These are phyloP conservation scores for Eumeta japonica DNA, from an alignment of 1,140 invertebrate species.

Conservation along the genomic window DNA sequence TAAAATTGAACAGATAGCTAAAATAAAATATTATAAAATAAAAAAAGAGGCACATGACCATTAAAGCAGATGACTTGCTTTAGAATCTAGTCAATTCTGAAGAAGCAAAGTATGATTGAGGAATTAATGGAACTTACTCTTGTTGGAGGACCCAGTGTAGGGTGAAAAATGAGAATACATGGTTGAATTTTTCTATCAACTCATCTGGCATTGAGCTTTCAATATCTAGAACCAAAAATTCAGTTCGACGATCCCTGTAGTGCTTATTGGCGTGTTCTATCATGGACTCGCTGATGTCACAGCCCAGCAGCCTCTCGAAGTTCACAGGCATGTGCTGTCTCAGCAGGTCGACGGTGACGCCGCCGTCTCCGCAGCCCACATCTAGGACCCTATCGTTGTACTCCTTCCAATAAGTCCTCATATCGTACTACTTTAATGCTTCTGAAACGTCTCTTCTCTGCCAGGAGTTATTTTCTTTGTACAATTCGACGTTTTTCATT, in stretches of 20 bases:
- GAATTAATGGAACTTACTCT: too few species aligned
- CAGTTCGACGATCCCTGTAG: conserved; percentile 49
- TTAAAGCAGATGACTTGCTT: too few species aligned
- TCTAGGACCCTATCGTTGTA: conserved; percentile 64
- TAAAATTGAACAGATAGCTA: too few species aligned
- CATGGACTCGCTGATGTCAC: conserved; percentile 73
- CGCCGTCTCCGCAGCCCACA: conserved; percentile 77
- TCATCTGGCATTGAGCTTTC: conserved; percentile 53
- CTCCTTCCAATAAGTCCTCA: conserved; percentile 61
- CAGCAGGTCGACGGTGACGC: conserved; percentile 69
- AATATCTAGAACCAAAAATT: conserved; percentile 69
- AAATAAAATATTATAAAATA: too few species aligned
- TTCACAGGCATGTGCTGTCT: conserved; percentile 62
- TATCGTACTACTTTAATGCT: conserved; percentile 65
- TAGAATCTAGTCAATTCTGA: too few species aligned
- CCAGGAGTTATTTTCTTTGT: conserved; percentile 63
- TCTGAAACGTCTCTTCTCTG: conserved; percentile 68
- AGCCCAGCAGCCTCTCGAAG: conserved; percentile 57
- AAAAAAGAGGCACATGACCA: too few species aligned
- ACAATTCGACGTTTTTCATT: conserved; percentile 68
- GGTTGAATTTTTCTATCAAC: conserved; percentile 62
- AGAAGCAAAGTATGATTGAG: too few species aligned
- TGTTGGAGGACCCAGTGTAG: conserved; percentile 80
- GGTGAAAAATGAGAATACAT: conserved; percentile 78
- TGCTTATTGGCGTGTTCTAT: conserved; percentile 63